Evolutionary conservation across 2,113 vertebrate species (phyloP), one percentile per base, ranked within the genome.

Genomic region (Catharus bicknelli): DNA sequence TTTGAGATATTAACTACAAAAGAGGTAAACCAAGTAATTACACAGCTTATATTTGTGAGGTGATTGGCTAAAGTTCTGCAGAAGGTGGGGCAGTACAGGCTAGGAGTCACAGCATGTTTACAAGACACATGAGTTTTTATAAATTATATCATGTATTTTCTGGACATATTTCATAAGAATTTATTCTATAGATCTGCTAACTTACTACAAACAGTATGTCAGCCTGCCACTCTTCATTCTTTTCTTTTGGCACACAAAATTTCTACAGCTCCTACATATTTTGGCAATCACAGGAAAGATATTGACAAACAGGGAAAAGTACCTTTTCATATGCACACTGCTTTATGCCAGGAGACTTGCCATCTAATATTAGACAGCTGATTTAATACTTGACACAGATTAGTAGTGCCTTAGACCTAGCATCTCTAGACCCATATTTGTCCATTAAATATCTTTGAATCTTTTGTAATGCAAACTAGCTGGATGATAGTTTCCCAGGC

Each of bases 321-420:
- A 23, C 30, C 22, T 58, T 80, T 58, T 70, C 18, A 10, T 29
- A 45, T 58, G 80, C 43, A 58, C 25, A 29, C 30, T n/a, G 8
- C 6, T 82, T 54, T 57, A 51, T 72, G 58, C 43, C 45, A 67
- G 50, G 11, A 83, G 29, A 48, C 25, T 90, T 94, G 70, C 16
- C 50, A 47, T 59, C n/a, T 73, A 51, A 47, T 58, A 45, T 66
- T 30, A 69, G 34, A 51, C 15, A 87, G 21, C 16, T 76, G 63
- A 85, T 92, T 92, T 91, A 30, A 40, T 62, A 59, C 13, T 83
- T 87, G 63, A 93, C 74, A 87, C 21, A 85, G 59, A 87, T 76
- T 51, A 92, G 54, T 43, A 73, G 34, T 51, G 40, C 78, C 75
- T 83, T 62, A 88, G 51, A 91, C 48, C 34, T 86, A 70, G 23